These are phyloP conservation scores for Anastrepha obliqua DNA, from an alignment of 1,140 invertebrate species.

Conservation along the genomic window DNA sequence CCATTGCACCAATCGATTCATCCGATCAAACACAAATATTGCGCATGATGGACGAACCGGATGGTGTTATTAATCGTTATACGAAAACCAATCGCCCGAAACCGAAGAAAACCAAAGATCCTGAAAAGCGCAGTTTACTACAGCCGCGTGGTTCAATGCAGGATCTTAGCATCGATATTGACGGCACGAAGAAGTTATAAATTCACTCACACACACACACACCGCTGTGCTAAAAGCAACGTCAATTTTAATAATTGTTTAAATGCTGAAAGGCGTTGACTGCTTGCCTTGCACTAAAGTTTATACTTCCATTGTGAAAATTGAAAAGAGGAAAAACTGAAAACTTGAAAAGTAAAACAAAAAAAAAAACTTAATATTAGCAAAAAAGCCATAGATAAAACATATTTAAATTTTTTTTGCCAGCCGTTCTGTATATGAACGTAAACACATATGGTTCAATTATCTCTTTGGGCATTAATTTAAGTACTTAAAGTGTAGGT, in stretches of 20 bases:
- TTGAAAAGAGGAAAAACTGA: background rate
- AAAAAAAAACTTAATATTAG: background rate
- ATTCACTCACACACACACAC: background rate
- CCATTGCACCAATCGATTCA: conserved; percentile 95
- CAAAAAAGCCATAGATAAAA: conserved; percentile 28
- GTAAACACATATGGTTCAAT: conserved; percentile 8
- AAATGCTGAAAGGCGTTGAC: background rate
- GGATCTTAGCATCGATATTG: conserved; percentile 75
- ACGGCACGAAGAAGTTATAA: conserved; percentile 72
- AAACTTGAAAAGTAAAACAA: background rate
- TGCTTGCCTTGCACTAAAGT: background rate
- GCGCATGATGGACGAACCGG: conserved; percentile 96
- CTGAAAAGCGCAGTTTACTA: conserved; percentile 76
- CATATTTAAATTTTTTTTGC: conserved; percentile 23
- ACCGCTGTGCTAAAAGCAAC: background rate
- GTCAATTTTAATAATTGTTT: too few species aligned
- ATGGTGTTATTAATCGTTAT: conserved; percentile 88
- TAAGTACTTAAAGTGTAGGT: conserved; percentile 36
- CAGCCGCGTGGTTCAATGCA: conserved; percentile 74
- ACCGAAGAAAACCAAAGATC: conserved; percentile 77
- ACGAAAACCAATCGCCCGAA: conserved; percentile 76
- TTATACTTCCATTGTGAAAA: conserved; percentile 31
- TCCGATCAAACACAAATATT: conserved; percentile 93
- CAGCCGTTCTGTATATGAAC: conserved; percentile 4
- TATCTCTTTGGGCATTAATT: conserved; percentile 29